Evolutionary conservation across 2,113 vertebrate species (phyloP), one percentile per base, ranked within the genome.

Genomic region (Prunella himalayana): DNA sequence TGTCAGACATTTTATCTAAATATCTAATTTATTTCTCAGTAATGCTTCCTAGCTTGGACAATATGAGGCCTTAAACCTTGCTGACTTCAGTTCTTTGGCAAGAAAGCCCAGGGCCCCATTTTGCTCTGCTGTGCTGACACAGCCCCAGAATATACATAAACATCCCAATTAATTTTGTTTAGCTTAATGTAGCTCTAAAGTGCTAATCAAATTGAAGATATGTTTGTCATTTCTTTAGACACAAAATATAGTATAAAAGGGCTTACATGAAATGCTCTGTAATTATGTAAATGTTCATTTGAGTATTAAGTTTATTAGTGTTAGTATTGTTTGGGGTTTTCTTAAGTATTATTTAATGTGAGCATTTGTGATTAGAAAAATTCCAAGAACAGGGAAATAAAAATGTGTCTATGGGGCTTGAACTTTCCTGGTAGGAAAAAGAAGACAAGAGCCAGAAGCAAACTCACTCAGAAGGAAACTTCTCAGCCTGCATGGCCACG

Each of bases 401-500:
- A 94, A 89, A 86, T 0, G 0, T 12, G 9, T 23, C 51, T 4
- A 1, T 19, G 19, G 31, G 27, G 47, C 27, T 27, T 54, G 33
- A 85, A 66, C 39, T 50, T 59, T 60, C 50, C n/a, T n/a, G 11
- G 33, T 14, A 35, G 69, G 21, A 66, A 72, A 73, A 76, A 42
- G 19, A 60, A 86, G 35, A 33, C 39, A 68, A 65, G 17, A 79
- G 10, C 1, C 45, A 92, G 15, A 71, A 65, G 7, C 53, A 49
- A 41, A 98, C 98, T 98, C 97, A 98, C 98, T 98, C 98, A 27
- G 98, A 98, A 87, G 98, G 98, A 76, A 98, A 98, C 82, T 98
- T 98, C 77, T 98, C 98, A n/a, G 98, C 98, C 75, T 98, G 98
- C 98, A 98, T 98, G 88, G 98, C 98, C 96, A 98, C 98, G 0